phyloP scores from a whole-genome alignment of 2,113 vertebrate genomes.

The Gallinago undulata region DNA sequence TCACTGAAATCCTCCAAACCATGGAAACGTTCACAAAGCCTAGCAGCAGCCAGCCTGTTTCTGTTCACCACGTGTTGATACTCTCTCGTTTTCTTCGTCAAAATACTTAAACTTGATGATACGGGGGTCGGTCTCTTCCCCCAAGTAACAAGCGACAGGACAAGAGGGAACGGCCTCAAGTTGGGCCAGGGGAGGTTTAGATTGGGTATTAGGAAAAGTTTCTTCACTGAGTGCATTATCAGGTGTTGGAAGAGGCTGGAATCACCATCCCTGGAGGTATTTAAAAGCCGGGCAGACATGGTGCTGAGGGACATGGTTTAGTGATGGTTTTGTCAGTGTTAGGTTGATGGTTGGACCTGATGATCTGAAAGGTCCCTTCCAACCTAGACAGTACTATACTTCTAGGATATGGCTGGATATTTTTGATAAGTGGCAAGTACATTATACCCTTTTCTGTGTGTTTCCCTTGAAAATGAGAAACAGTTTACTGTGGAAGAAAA shows the following conservation, averaged over 20 bases:
- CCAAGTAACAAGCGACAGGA: background rate
- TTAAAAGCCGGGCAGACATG: background rate
- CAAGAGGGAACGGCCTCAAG: background rate
- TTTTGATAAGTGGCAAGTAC: background rate
- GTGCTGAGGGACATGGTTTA: background rate
- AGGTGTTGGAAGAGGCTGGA: background rate
- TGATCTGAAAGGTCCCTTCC: background rate
- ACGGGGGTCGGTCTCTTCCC: background rate
- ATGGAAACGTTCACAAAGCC: background rate
- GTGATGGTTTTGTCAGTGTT: background rate
- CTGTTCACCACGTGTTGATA: background rate
- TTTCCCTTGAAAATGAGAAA: background rate
- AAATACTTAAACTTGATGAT: background rate
- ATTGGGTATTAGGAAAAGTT: background rate
- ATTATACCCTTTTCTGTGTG: fast-evolving
- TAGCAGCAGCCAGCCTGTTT: background rate
- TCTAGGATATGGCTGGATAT: background rate
- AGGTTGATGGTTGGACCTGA: background rate
- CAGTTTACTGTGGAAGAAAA: background rate
- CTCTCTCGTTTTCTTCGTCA: background rate
- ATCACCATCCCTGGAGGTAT: background rate
- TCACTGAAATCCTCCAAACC: background rate
- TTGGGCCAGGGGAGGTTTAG: background rate
- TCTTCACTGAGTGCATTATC: background rate
- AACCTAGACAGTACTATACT: background rate